Conservation (phyloP, 2,797 vertebrate genomes). For the Rhynchotus rufescens region DNA sequence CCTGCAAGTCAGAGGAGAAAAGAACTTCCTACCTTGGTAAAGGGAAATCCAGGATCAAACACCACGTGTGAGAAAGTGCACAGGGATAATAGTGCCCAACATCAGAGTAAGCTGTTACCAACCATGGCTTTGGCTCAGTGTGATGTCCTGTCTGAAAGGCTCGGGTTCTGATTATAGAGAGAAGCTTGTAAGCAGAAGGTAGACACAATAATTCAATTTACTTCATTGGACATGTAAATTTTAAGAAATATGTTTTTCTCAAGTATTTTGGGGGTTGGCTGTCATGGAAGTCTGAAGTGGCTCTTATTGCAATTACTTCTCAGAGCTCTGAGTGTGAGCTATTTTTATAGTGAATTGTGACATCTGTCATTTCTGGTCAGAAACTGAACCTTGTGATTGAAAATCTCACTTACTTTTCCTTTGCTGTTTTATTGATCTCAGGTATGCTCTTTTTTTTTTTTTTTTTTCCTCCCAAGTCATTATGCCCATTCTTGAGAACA, state of each 20-base stretch:
- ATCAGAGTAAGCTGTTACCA: neutral
- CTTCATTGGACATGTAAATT: conserved; percentile 43
- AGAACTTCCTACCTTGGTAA: neutral
- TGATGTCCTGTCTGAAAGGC: neutral
- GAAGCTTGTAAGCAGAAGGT: neutral
- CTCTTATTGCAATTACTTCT: neutral
- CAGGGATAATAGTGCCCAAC: neutral
- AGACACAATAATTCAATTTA: neutral
- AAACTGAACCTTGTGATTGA: neutral
- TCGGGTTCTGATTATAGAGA: neutral
- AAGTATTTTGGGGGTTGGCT: neutral
- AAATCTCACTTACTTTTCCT: neutral
- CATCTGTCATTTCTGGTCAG: neutral
- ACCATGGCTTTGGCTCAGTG: neutral
- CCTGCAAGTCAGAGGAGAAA: neutral
- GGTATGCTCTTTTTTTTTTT: neutral
- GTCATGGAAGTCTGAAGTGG: neutral
- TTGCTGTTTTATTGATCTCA: neutral
- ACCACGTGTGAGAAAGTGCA: neutral
- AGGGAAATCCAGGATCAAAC: neutral
- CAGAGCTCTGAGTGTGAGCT: neutral
- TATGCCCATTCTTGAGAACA: neutral
- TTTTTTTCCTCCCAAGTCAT: neutral
- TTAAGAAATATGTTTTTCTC: neutral
- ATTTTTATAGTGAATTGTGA: conserved; percentile 7